These are phyloP conservation scores for Trilocha varians DNA, from an alignment of 2,888 invertebrate genomes.

Conservation along the genomic window DNA sequence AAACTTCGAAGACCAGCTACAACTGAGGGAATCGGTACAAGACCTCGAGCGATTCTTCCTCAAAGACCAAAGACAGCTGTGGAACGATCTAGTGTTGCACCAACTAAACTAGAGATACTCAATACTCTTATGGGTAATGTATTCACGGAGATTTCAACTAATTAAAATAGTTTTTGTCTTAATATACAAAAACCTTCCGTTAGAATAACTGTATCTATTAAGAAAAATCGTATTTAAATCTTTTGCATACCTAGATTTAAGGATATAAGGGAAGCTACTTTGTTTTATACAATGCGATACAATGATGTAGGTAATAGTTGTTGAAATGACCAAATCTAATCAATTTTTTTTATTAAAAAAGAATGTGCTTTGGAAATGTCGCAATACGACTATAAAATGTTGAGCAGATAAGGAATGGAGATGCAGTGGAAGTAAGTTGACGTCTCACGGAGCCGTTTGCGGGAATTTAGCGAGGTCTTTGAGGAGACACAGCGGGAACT, in stretches of 20 bases:
- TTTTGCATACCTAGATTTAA: too few relatives aligned
- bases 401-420: slow-evolving; percentile 55
- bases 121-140: slow-evolving; percentile 54
- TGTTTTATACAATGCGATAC: too few relatives aligned
- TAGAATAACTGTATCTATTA: too few relatives aligned
- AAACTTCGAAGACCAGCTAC: slow-evolving; percentile 46
- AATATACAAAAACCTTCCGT: too few relatives aligned
- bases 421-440: slow-evolving; percentile 56
- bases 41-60: slow-evolving; percentile 35
- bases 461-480: slow-evolving; percentile 59
- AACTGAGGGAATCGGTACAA: slow-evolving; percentile 41
- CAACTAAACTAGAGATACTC: slow-evolving; percentile 46
- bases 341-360: too few relatives aligned
- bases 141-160: too few relatives aligned
- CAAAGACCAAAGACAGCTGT: slow-evolving; percentile 45
- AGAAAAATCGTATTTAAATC: too few relatives aligned
- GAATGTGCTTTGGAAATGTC: too few relatives aligned
- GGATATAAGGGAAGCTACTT: too few relatives aligned
- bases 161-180: too few relatives aligned
- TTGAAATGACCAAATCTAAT: too few relatives aligned
- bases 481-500: slow-evolving; percentile 27
- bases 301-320: too few relatives aligned
- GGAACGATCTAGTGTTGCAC: slow-evolving; percentile 27
- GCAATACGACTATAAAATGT: neutral
- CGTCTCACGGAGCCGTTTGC: slow-evolving; percentile 58